phyloP scores from a whole-genome alignment of 2,113 vertebrate species.

The Labeo rohita region DNA sequence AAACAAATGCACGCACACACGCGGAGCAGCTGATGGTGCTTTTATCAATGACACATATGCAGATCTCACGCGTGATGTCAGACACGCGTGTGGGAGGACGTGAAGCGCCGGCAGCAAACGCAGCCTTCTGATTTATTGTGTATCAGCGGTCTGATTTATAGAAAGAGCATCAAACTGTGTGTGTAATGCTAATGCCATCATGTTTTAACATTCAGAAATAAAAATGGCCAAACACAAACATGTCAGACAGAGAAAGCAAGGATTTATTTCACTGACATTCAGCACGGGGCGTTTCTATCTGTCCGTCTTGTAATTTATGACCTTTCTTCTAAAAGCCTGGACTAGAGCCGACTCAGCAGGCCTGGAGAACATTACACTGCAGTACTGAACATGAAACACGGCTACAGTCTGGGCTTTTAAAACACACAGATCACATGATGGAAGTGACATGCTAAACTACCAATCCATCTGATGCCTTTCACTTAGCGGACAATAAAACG shows the following conservation, averaged over 20 bases:
- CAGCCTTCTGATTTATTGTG: not conserved
- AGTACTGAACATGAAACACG: not conserved
- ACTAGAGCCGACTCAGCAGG: not conserved
- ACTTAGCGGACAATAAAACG: not conserved
- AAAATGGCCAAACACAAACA: not conserved
- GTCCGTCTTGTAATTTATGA: not conserved
- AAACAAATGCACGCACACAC: not conserved
- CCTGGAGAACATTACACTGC: not conserved
- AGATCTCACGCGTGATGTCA: not conserved
- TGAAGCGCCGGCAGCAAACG: not conserved
- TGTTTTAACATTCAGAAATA: not conserved
- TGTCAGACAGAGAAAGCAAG: not conserved
- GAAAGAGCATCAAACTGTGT: not conserved
- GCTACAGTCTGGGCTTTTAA: not conserved
- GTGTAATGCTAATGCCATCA: not conserved
- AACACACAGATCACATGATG: not conserved
- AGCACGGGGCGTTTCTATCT: not conserved
- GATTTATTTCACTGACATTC: not conserved
- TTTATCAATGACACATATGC: conserved; percentile 6
- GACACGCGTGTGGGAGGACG: not conserved
- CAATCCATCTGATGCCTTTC: not conserved
- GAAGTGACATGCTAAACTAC: not conserved
- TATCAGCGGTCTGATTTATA: not conserved
- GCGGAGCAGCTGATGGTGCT: not conserved
- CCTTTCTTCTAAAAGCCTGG: not conserved